Base-by-base conservation (phyloP, 2,888 invertebrate genomes). In the Auanema freiburgensis region DNA sequence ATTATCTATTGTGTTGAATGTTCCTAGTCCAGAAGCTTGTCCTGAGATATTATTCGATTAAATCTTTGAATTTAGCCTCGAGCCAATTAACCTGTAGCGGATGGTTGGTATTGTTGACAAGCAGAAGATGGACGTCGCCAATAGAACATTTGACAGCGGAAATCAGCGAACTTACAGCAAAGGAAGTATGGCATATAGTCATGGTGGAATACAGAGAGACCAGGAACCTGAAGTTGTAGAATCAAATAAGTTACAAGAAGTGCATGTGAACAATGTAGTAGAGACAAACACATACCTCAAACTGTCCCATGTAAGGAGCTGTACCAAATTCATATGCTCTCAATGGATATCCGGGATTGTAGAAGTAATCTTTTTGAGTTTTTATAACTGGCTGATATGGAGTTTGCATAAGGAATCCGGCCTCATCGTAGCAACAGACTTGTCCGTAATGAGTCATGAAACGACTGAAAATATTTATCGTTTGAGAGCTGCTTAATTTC, bases 361-460 rank as follows among this genome's bases (percentile, higher is more conserved):
- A 79, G 67, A 74, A 74, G 59, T 71, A 74, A 5, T 73, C 72
- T 43, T 61, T 62, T 33, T 75, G 74, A 1, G 75, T 79, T 63
- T 83, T 79, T 55, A 83, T 76, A 14, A 83, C 79, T 87, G 91
- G 91, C 81, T 94, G 92, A 85, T 97, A 97, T 76, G 92, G 92
- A 0, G 95, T 92, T 85, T 95, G 87, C 91, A 95, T 92, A 23
- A 98, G 88, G 85, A 89, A 92, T 1, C 91, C 90, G 77, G 92
- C 91, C 82, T 91, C 91, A 84, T 95, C 94, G 84, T 97, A 98
- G 84, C 97, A 98, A 80, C 97, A 98, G 83, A 96, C 94, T 83
- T 96, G 96, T 59, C 95, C 96, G 64, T 82, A 80, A 59, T 78
- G 79, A 0, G 86, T 83, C 67, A 78, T 76, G 71, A 77, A 81